Evolutionary conservation across 2,113 vertebrate genomes (phyloP), one percentile per base, ranked within the genome.

Genomic region (Chionodraco myersi): DNA sequence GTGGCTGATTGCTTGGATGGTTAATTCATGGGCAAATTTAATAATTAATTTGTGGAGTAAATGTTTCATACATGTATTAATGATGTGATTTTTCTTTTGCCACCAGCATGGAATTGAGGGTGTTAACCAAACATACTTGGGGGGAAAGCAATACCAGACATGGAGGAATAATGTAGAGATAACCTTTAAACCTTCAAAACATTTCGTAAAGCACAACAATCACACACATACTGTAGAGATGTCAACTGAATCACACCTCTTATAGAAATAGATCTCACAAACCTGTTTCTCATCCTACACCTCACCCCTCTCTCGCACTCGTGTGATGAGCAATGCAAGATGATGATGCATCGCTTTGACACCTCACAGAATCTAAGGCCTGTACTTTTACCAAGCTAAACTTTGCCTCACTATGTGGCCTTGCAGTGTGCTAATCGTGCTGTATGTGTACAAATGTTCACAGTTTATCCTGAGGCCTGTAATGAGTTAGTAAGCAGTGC

Each of bases 1-100:
- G 80, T 83, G 77, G 75, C 70, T 80, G 77, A 90, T 83, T 84
- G 84, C 59, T 30, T 23, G 53, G 45, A 82, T 89, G 73, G 68
- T 75, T 88, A 86, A 91, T 90, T 87, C 63, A 89, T 89, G 51
- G 15, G 45, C 3, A 78, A 79, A 87, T 77, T 86, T 2, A 90
- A 91, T 84, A 75, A 89, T 79, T 87, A 69, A 90, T 88, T 85
- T 61, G 57, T 56, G 57, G 59, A 77, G 61, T 86, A 87, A 92
- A 88, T 87, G 72, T 69, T 53, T 83, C 15, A 61, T 86, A 69
- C 71, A 84, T 89, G 62, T 82, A 85, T 86, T 83, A 60, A 87
- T 83, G 47, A 62, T 30, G 44, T 44, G 15, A 49, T 47, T 18
- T 34, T 69, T 62, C 26, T 13, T 36, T 2, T 2, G 2, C 23